Base-by-base conservation (phyloP, 1,140 invertebrate species). In the Eriosoma lanigerum region DNA sequence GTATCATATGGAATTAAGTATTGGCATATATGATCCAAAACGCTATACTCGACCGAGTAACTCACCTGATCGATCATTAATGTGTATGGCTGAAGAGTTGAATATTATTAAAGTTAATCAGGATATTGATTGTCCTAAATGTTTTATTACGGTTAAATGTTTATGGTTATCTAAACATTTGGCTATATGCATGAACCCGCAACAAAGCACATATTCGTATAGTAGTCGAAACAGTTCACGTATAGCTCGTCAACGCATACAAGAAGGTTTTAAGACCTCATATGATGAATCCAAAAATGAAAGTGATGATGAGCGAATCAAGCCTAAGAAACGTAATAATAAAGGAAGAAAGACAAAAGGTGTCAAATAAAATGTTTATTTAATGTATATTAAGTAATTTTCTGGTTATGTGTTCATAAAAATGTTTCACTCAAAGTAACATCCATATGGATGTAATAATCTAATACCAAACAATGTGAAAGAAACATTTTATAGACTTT, bases 191-290 rank as follows among this genome's bases (percentile, higher is more conserved):
- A 78, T 78, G 56, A 78, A 78, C 24, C 75, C 75, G 10, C 21
- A 62, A 3, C 29, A 78, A 48, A 58, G 4, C 15, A 78, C 29
- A 5, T 78, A 62, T 60, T 78, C 75, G 1, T 58, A 60, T 29
- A 78, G 75, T 58, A 44, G 52, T 60, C 62, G 75, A n/a, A 78
- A 60, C 24, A 78, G 75, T 78, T 78, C 75, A 26, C 54, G 75
- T 17, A 78, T 78, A 48, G 75, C 75, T 29, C 75, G 75, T n/a
- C 56, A 78, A 24, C 52, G 75, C 6, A 78, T 78, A n/a, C 75
- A 78, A 60, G 75, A 78, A 13, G 75, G 75, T 19, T 78, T 78
- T 58, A 78, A 62, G 38, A 78, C 75, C 0, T 15, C 19, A 44
- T 56, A 44, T 24, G 75, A 78, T 0, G 75, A 78, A 44, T 17